A percentile compares a stretch with the other conserved stretches of the same genome.
These are phyloP conservation scores for Cetoscarus ocellatus DNA, from an alignment of 2,797 vertebrate species.

Conservation along the genomic window DNA sequence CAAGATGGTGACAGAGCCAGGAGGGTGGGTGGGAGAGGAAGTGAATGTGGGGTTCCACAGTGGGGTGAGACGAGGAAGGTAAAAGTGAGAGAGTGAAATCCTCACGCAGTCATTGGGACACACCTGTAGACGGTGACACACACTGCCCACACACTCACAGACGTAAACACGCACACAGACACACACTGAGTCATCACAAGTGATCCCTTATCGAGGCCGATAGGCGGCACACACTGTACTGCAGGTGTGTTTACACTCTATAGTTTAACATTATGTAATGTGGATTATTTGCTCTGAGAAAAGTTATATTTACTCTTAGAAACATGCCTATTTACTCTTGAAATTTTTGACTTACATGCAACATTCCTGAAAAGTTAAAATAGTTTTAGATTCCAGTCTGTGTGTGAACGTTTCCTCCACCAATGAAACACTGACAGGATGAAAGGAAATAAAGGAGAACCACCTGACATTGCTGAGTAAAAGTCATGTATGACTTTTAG, in stretches of 20 bases:
- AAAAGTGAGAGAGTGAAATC: conserved; percentile 13
- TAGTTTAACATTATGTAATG: not conserved
- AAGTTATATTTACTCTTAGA: conserved; percentile 4
- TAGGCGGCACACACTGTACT: conserved; percentile 5
- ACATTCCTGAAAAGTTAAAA: not conserved
- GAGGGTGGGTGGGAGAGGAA: not conserved
- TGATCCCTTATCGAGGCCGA: conserved; percentile 23
- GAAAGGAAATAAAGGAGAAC: no score
- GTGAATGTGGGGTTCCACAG: conserved; percentile 1
- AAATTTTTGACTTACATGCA: not conserved
- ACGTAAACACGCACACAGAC: conserved; percentile 25
- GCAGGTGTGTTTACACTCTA: conserved; percentile 22
- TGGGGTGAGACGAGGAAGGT: not conserved
- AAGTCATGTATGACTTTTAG: no score
- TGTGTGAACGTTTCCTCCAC: no score
- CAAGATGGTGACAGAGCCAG: not conserved
- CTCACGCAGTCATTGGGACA: conserved; percentile 37
- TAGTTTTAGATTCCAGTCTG: no score
- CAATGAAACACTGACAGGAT: no score
- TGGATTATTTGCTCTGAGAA: not conserved
- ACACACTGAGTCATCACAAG: conserved; percentile 50
- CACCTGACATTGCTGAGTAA: no score
- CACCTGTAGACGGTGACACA: conserved; percentile 62
- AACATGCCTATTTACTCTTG: not conserved
- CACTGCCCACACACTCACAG: conserved; percentile 27